These are phyloP conservation scores for Ciconia boyciana DNA, from an alignment of 2,113 vertebrate genomes.

Conservation along the genomic window DNA sequence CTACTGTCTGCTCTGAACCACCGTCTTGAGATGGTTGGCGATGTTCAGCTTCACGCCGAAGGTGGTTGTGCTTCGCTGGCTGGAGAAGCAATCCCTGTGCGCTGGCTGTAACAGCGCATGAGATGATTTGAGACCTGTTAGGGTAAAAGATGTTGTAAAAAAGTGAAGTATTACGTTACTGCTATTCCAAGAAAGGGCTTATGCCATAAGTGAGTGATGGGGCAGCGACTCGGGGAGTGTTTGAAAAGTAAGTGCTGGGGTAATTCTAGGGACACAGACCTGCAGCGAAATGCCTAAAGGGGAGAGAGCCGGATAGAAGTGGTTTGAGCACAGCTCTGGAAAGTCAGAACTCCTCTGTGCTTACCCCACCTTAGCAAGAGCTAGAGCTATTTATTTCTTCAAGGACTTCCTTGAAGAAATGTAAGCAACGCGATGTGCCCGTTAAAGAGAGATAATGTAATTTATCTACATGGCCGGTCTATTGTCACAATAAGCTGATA, in stretches of 20 bases:
- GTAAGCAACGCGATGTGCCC: not conserved
- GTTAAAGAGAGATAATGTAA: not conserved
- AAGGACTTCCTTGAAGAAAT: not conserved
- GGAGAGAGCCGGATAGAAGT: not conserved
- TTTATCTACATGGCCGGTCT: not conserved
- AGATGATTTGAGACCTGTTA: not conserved
- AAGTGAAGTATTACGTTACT: rapidly evolving
- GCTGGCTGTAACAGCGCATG: rapidly evolving
- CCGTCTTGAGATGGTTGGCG: rapidly evolving
- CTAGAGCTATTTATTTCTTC: not conserved
- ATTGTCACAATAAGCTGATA: not conserved
- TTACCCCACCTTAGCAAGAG: not conserved
- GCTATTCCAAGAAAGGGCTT: not conserved
- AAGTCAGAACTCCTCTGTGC: not conserved
- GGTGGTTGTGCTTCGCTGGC: rapidly evolving
- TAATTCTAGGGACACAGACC: not conserved
- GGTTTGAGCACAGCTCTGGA: not conserved
- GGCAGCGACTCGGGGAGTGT: not conserved
- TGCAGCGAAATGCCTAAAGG: rapidly evolving
- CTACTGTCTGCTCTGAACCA: not conserved
- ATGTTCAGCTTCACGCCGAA: not conserved
- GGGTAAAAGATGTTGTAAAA: not conserved
- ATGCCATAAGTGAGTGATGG: rapidly evolving
- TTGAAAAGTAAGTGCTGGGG: not conserved
- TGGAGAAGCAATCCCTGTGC: not conserved